Base-by-base conservation (phyloP, 53 echinoderm and acorn worm genomes). In the Pentamera pediparva region DNA sequence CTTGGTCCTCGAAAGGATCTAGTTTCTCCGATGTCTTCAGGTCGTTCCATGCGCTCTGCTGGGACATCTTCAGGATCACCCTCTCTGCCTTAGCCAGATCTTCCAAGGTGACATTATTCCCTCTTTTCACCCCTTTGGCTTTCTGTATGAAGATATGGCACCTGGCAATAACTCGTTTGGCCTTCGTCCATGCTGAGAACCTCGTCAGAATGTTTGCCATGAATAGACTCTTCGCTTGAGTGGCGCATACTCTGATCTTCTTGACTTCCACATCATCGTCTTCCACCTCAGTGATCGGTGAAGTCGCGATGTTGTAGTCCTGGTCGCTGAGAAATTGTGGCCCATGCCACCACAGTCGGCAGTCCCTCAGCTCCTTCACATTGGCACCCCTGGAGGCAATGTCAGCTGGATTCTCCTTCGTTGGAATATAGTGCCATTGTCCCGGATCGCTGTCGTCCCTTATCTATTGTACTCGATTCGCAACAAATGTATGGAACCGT, bases 401-500 rank as follows among this genome's bases (percentile, higher is more conserved):
- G 19, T 62, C 62, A 4, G 62, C 62, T 3, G 35, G 35, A 13
- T 34, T 62, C 33, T 60, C 31, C 11, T 62, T 9, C 15, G 62
- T 27, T 51, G 73, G 73, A 29, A 73, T 73, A 20, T 73, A 54
- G 39, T 74, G 56, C 74, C 74, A 74, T 39, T 74, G 74, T 15
- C 56, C 54, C 27, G 71, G 45, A 20, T 49, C 29, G 22, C 71
- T 74, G 32, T 74, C 32, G 15, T 74, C 37, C 35, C 56, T 54
- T 20, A 73, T 73, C 11, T 51, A 34, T 31, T 52, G 50, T 28
- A 52, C 73, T 52, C 73, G 6, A 34, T 73, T 73, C 6, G 75
- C 75, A 17, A 75, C 75, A 75, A 75, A 75, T 30, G 59, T 75
- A 26, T 59, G 76, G 37, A 75, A 75, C 6, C 76, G 6, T 75